Evolutionary conservation across 2,888 invertebrate species (phyloP), one percentile per base, ranked within the genome.

Genomic region (Polymixis lichenea): DNA sequence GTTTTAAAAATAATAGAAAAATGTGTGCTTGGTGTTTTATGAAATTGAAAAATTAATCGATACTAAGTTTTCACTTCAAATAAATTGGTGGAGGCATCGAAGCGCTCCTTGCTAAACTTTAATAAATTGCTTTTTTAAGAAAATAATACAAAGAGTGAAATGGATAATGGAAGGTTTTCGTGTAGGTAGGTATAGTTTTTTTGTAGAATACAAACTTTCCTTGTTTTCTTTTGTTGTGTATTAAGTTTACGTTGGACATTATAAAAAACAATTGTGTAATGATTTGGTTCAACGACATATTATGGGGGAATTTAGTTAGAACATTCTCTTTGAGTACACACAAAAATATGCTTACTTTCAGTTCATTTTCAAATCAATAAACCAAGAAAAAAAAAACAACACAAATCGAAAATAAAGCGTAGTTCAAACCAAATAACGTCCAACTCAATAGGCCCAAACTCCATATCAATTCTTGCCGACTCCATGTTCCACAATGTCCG

Each of bases 391-490:
- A 11, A 43, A 43, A 66, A 9, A n/a, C 19, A 32, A 38, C 11
- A 51, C 69, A 68, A 65, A 78, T 62, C 1, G 32, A 49, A 65
- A 84, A 69, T 65, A 72, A 70, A 83, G 62, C 49, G 9, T 28
- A 38, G 28, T n/a, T 43, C 56, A 70, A 64, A 70, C 67, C 66
- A 51, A 72, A 53, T 62, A 80, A 62, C 77, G 58, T 38, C 11
- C 38, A 64, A 69, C 56, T 80, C 72, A 70, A 28, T 67, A 66
- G 22, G 17, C 25, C 9, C 22, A 79, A 25, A 61, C 60, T 76
- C 60, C 72, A 69, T 77, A 80, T 86, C 75, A 75, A 76, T 78
- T 72, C 71, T 66, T 60, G 71, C 72, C 53, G 70, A 64, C n/a
- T 77, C 72, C 67, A 77, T 68, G 66, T 74, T 72, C 49, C 61